Base-by-base conservation (phyloP, 2,797 vertebrate genomes). In the Sternotherus odoratus region DNA sequence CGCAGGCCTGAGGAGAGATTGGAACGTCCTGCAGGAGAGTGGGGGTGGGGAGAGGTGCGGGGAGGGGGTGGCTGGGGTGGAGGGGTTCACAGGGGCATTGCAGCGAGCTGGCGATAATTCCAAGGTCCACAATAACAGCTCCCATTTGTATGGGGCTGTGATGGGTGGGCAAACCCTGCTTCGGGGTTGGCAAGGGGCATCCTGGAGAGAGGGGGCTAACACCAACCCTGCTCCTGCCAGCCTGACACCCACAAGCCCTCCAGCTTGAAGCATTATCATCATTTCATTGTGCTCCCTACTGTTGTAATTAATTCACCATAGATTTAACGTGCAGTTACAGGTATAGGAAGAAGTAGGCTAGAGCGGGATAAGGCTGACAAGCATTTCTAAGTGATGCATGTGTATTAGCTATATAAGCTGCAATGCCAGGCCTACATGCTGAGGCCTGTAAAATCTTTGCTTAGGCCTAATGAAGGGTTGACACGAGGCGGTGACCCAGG, bases 141-240 rank as follows among this genome's bases (percentile, higher is more conserved):
- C 74, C 49, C 85, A 48, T 72, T 82, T 69, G 49, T 82, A n/a
- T 46, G 49, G 63, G 66, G 74, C 36, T 46, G 69, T 24, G 69
- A 28, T 39, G 39, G 69, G 24, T 13, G 69, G 24, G 24, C 49
- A 84, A 17, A 48, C 74, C 84, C 74, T 57, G 51, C 49, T 23
- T 56, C 15, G 33, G 72, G 75, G 77, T 28, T 3, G 2, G 24
- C 69, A 46, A 77, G 33, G n/a, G 81, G 57, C 19, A 49, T 26
- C 1, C 19, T 39, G n/a, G n/a, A 66, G 39, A 30, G 49, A 46
- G 5, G 0, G 2, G 24, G 1, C 60, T 54, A 9, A 77, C 57
- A 63, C 4, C 24, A 26, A 24, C 79, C 15, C 33, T 57, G 30
- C 75, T 0, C 7, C 72, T 11, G 21, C 10, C n/a, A 36, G n/a